These are phyloP conservation scores for Timandra comae DNA, from an alignment of 2,888 invertebrate species.

Conservation along the genomic window DNA sequence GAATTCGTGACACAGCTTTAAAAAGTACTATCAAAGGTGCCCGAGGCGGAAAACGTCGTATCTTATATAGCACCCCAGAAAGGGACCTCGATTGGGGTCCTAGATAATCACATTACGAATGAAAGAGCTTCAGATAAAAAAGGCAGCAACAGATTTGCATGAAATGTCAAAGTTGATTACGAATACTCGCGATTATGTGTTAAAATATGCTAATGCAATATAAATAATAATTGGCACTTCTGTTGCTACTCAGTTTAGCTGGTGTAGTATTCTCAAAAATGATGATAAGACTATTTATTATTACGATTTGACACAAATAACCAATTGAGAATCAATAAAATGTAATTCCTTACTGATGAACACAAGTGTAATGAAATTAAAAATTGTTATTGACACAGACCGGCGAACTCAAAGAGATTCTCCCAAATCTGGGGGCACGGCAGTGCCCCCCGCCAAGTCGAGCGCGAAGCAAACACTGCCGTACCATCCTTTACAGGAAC, in stretches of 20 bases:
- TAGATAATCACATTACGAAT: slow-evolving; percentile 71
- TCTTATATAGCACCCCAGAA: slow-evolving; percentile 72
- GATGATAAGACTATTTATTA: no score
- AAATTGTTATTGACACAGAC: slow-evolving; percentile 27
- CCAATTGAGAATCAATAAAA: not conserved
- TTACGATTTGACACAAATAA: slow-evolving; percentile 19
- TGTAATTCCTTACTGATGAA: slow-evolving; percentile 3
- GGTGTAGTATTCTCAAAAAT: no score
- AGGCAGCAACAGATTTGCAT: slow-evolving; percentile 70
- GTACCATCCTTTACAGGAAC: no score
- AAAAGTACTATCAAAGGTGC: slow-evolving; percentile 71
- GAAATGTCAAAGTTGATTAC: slow-evolving; percentile 66
- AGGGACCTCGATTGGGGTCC: slow-evolving; percentile 45
- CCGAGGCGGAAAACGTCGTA: slow-evolving; percentile 71
- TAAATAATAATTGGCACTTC: no score
- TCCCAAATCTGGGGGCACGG: slow-evolving; percentile 46
- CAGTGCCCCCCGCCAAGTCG: no score
- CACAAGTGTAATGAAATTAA: slow-evolving; percentile 19
- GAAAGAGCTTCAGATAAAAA: slow-evolving; percentile 66
- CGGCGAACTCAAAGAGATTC: slow-evolving; percentile 24
- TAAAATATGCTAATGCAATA: slow-evolving; percentile 38
- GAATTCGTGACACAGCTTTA: slow-evolving; percentile 72
- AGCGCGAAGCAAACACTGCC: no score
- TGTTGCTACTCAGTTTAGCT: no score
- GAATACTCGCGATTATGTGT: slow-evolving; percentile 31